These are phyloP conservation scores for Steinernema carpocapsae DNA, from an alignment of 2,888 invertebrate genomes.

Conservation along the genomic window DNA sequence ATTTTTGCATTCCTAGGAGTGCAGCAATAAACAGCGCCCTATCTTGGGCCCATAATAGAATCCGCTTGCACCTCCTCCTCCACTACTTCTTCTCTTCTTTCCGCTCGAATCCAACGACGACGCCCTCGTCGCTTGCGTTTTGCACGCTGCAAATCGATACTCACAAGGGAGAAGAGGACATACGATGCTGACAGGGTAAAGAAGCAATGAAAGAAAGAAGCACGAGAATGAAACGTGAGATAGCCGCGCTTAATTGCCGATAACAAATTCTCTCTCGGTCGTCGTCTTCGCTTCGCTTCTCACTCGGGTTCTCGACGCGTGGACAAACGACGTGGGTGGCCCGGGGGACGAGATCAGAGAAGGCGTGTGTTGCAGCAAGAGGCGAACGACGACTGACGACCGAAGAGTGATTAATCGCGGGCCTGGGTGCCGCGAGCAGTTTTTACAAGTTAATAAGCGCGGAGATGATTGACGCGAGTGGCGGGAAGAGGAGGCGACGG, in stretches of 20 bases:
- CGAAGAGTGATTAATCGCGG: too few species aligned
- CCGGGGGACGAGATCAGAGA: too few species aligned
- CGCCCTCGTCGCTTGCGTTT: neutral
- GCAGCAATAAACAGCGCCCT: neutral
- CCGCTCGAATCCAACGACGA: neutral
- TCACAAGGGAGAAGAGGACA: neutral
- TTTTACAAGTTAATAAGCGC: too few species aligned
- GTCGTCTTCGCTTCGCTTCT: too few species aligned
- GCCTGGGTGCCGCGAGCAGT: too few species aligned
- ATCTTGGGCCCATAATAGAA: neutral
- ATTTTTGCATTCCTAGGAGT: neutral
- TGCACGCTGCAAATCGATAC: slow-evolving; percentile 19
- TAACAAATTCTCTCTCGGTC: neutral
- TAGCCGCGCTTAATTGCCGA: slow-evolving; percentile 24
- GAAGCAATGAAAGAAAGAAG: neutral
- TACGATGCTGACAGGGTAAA: neutral
- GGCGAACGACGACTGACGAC: too few species aligned
- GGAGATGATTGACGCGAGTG: too few species aligned
- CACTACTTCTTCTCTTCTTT: neutral
- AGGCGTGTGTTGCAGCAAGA: too few species aligned
- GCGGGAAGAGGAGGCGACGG: too few species aligned
- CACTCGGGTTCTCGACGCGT: too few species aligned
- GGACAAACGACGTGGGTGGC: too few species aligned
- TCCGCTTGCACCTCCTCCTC: neutral
- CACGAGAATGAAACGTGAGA: slow-evolving; percentile 1